A percentile compares a stretch with the other conserved stretches of the same genome.
Evolutionary conservation across 2,113 vertebrate species (phyloP).

Genomic region (Leptosomus discolor): DNA sequence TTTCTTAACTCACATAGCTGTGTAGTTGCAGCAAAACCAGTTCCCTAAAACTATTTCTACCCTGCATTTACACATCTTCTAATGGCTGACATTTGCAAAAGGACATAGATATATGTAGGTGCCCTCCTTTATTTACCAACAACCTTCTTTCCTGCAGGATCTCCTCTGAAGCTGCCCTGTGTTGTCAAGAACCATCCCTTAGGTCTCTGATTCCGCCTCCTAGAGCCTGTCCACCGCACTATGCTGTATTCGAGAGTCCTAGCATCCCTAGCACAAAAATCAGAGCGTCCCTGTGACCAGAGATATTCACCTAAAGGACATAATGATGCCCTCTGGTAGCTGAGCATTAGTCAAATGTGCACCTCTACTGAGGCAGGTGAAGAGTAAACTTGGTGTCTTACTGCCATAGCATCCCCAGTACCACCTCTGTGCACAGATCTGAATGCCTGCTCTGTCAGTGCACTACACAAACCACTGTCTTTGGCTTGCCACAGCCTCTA

Average conservation of each 20-base stretch:
- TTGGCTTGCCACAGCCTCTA: background rate
- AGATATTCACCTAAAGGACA: background rate
- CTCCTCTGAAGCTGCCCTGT: background rate
- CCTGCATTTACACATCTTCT: background rate
- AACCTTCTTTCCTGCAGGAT: background rate
- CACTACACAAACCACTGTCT: background rate
- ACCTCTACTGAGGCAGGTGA: background rate
- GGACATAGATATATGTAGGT: background rate
- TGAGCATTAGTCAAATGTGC: background rate
- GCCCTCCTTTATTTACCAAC: background rate
- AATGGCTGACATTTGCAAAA: background rate
- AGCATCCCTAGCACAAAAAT: background rate
- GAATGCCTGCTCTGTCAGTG: background rate
- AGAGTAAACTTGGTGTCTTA: background rate
- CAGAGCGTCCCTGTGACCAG: background rate
- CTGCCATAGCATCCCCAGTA: background rate
- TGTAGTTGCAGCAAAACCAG: background rate
- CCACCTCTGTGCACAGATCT: background rate
- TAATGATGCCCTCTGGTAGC: background rate
- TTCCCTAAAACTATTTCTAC: background rate
- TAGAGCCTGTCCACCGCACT: background rate
- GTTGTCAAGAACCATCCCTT: background rate
- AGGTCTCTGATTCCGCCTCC: background rate
- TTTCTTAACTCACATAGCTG: background rate
- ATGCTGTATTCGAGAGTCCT: background rate